Conservation (phyloP, 2,113 vertebrate species). For the Antigone vipio region DNA sequence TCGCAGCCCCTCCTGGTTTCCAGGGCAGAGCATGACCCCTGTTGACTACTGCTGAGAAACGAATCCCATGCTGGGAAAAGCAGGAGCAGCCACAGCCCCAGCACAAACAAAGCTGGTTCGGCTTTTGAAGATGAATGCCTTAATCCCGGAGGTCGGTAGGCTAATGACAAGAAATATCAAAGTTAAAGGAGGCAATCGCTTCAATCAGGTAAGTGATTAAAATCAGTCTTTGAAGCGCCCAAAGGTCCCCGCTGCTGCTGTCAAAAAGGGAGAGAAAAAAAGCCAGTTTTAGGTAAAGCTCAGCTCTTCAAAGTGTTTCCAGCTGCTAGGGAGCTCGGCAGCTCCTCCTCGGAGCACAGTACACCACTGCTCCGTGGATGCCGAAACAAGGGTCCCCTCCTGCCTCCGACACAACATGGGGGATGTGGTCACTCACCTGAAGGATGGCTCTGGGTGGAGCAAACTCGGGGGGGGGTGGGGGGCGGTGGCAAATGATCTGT, state of each 20-base stretch:
- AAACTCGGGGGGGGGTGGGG: rapidly evolving
- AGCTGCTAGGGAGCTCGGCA: not conserved
- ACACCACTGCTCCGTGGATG: not conserved
- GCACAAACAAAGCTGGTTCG: not conserved
- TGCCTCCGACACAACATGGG: rapidly evolving
- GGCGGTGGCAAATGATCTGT: not conserved
- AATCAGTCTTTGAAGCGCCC: not conserved
- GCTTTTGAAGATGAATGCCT: not conserved
- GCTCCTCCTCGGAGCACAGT: not conserved
- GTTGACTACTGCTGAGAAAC: not conserved
- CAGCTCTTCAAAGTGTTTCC: not conserved
- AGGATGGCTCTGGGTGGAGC: not conserved
- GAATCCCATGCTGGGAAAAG: not conserved
- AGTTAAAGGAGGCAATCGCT: not conserved
- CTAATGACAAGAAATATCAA: slow-evolving; percentile 35
- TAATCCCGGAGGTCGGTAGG: not conserved
- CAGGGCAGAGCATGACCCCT: not conserved
- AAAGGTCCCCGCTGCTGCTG: not conserved
- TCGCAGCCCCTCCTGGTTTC: not conserved
- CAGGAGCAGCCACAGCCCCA: not conserved
- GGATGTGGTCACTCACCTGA: rapidly evolving
- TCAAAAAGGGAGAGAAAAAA: not conserved
- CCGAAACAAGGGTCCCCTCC: not conserved
- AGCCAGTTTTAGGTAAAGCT: not conserved
- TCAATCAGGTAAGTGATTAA: slow-evolving; percentile 40